Evolutionary conservation across 2,797 vertebrate species (phyloP).

Genomic region (Enteromius fasciolatus): DNA sequence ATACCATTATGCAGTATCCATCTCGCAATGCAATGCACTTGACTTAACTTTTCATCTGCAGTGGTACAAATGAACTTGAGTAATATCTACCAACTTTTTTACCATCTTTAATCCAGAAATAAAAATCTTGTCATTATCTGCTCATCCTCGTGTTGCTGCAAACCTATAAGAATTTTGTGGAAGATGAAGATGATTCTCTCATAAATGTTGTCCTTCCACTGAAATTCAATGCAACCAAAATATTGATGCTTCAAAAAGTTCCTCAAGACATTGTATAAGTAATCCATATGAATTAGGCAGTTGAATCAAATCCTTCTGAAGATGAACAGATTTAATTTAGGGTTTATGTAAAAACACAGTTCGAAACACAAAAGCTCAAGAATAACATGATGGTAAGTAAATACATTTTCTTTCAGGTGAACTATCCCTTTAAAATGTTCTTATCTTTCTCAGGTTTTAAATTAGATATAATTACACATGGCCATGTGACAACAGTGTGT

Average conservation of each 20-base stretch:
- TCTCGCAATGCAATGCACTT: background rate
- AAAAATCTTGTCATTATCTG: background rate
- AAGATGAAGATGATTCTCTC: no score
- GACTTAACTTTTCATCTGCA: background rate
- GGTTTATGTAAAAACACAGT: background rate
- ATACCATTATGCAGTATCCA: background rate
- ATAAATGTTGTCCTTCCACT: background rate
- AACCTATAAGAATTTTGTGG: background rate
- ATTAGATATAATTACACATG: background rate
- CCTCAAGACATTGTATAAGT: background rate
- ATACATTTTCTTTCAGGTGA: background rate
- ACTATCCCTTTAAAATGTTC: background rate
- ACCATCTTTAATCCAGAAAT: background rate
- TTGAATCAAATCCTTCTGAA: background rate
- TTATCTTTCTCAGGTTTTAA: background rate
- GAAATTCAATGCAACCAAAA: background rate
- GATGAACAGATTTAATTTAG: background rate
- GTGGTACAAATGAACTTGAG: background rate
- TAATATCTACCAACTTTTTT: background rate
- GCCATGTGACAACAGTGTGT: background rate
- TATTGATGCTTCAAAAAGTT: background rate
- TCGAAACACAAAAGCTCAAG: background rate
- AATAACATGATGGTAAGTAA: background rate
- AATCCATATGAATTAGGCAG: background rate
- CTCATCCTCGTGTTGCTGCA: background rate